Base-by-base conservation (phyloP, 1,140 invertebrate species). In the Hyposmocoma kahamanoa region DNA sequence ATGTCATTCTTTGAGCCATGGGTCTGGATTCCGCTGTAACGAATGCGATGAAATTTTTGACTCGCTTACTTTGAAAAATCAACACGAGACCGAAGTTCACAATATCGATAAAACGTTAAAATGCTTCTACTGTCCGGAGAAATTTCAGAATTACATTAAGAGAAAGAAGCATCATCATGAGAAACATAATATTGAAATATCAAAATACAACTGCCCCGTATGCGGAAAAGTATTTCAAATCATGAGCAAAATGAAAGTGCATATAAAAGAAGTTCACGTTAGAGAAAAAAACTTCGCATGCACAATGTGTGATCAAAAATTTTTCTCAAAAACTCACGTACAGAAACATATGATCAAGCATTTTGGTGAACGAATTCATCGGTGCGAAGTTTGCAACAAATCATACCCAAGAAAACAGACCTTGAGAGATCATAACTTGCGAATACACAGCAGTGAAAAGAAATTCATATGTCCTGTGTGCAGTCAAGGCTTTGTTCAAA, bases 311-410 rank as follows among this genome's bases (percentile, higher is more conserved):
- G 77, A 78, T 5, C 67, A 70, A 38, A 83, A 62, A 42, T 84
- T 86, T 34, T 84, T 81, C 38, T 80, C 79, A 0, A 67, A 56
- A 18, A 69, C 70, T 0, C 78, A 76, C 5, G 62, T 86, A 0
- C 67, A 76, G 9, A 74, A 81, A 26, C 88, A 89, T 52, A 87
- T 89, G 78, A 56, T 87, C 0, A 83, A 73, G 21, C 90, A 90
- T 67, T 90, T 90, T 0, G 92, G 93, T 0, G 91, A 93, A 52
- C 90, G 91, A 47, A 92, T 93, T 2, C 91, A 94, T 62, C 89
- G 92, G 51, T 89, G 88, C 59, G 87, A 88, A 0, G 80, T 90
- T 11, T 95, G 94, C 62, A 88, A 89, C 26, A 90, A 90, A 51
- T 86, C 76, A 55, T 92, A 88, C 63, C 90, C 87, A 0, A 82